These are phyloP conservation scores for Atherinosoma microstoma DNA, from an alignment of 2,797 vertebrate species.

Conservation along the genomic window DNA sequence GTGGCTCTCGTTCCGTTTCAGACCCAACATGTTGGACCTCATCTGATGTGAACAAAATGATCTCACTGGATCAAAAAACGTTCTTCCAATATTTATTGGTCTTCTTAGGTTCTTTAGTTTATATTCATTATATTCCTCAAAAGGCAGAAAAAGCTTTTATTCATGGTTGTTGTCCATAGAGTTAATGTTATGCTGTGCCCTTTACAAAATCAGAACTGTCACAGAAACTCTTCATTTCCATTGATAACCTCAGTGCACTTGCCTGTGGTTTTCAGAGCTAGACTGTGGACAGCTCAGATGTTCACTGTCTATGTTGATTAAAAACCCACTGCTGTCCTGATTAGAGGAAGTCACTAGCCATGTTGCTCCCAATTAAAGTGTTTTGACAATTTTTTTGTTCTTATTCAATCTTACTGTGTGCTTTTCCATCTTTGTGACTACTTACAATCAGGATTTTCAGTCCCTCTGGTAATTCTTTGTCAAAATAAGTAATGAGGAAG, in stretches of 20 bases:
- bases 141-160: not conserved
- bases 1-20: not conserved
- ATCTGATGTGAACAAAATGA: not conserved
- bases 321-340: not conserved
- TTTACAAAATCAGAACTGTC: not conserved
- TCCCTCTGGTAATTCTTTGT: not conserved
- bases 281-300: not conserved
- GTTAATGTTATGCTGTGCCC: not conserved
- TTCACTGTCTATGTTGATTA: not conserved
- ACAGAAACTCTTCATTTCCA: not conserved
- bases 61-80: not conserved
- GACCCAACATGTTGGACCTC: not conserved
- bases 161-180: not conserved
- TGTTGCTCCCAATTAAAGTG: not conserved
- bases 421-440: not conserved
- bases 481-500: not conserved
- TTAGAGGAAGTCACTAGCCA: not conserved
- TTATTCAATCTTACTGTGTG: not conserved
- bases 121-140: not conserved
- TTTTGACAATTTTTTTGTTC: not conserved
- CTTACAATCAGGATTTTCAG: not conserved
- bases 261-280: not conserved
- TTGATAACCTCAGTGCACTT: conserved; percentile 1
- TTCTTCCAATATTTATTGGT: not conserved
- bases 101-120: not conserved